Evolutionary conservation across 2,113 vertebrate genomes (phyloP), one percentile per base, ranked within the genome.

Genomic region (Heteronetta atricapilla): DNA sequence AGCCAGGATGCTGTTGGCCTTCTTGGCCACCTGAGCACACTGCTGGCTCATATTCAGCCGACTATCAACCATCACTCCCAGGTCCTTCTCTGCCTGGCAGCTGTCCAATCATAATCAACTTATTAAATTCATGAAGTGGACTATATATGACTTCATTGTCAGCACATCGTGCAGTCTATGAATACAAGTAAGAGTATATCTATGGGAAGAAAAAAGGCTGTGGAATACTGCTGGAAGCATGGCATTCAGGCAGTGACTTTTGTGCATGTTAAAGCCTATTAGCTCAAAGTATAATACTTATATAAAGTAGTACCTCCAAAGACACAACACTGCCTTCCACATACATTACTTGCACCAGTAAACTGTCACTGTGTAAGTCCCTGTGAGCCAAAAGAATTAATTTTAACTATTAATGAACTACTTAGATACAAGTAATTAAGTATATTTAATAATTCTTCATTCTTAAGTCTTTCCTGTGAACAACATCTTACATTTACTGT

Each of bases 181-280:
- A 7, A 62, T 36, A 36, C 14, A 62, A 62, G 25, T 40, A n/a
- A n/a, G 21, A 19, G 11, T 50, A 22, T 18, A 36, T 17, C 33
- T 42, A 4, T 31, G 22, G 33, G 56, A 82, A 40, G 21, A 11
- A 79, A 12, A 1, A 31, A 6, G 52, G 11, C 18, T 62, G 23
- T 11, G 25, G 42, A 74, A 52, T 26, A 18, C 21, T 28, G 10
- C 23, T 69, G 28, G 60, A 82, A 56, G 10, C 13, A 6, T 22
- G 36, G 28, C 16, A 15, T 0, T 0, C 4, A 13, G 20, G 21
- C 20, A 2, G 0, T 38, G 36, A 8, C 31, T 88, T 68, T 42
- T 33, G 42, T 5, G 11, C 10, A 33, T 34, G 25, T 12, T 15
- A 55, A 82, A 64, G 10, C 36, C 33, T 25, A 1, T 36, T 34